A percentile compares a stretch with the other conserved stretches of the same genome.
phyloP scores from a whole-genome alignment of 2,888 invertebrate genomes.

The Meghimatium bilineatum region DNA sequence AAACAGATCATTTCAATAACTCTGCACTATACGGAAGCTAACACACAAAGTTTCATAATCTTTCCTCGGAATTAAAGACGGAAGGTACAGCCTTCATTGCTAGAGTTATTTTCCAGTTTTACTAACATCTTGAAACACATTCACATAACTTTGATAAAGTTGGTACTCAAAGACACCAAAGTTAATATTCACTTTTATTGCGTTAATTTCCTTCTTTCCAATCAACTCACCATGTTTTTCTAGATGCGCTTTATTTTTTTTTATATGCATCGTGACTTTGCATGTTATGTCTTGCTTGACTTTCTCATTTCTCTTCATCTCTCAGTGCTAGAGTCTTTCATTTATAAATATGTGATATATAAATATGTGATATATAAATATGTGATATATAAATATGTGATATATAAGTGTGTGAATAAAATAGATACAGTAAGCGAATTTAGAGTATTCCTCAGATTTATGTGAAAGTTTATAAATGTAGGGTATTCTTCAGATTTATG shows the following conservation, averaged over 20 bases:
- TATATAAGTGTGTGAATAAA: neutral
- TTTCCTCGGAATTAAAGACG: neutral
- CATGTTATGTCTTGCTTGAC: neutral
- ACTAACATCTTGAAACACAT: no score
- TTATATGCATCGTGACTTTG: constrained; percentile 4
- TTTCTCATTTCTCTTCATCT: neutral
- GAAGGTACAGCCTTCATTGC: neutral
- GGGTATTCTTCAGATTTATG: no score
- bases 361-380: neutral
- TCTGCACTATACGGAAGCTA: neutral
- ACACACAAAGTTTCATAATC: neutral
- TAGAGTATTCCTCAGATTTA: no score
- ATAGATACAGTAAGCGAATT: neutral
- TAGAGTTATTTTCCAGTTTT: no score
- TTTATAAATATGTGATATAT: neutral
- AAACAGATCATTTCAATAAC: neutral
- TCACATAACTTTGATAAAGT: no score
- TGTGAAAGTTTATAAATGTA: no score
- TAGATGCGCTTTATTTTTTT: neutral
- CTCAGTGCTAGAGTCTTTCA: neutral
- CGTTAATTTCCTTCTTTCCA: no score
- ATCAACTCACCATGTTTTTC: neutral
- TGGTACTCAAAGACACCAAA: neutral
- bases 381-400: neutral
- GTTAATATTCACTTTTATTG: neutral